Evolutionary conservation across 1,140 invertebrate species (phyloP).

Genomic region (Macrotrachela quadricornifera): DNA sequence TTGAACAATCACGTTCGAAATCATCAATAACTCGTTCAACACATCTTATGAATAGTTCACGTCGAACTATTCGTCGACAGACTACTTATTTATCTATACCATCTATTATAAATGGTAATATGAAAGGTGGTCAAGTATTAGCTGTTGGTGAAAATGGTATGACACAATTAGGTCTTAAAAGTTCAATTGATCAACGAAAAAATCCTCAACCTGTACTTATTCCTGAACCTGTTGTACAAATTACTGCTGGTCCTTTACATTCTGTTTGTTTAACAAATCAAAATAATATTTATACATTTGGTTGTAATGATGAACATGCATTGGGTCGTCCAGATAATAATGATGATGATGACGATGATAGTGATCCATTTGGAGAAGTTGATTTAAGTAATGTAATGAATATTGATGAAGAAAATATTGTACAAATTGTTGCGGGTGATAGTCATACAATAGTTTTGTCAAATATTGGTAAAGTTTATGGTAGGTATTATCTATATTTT

Average conservation of each 20-base stretch:
- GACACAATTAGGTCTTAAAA: conserved; percentile 2
- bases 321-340: conserved; percentile 2
- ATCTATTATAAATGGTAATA: too few species aligned
- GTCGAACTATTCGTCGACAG: too few species aligned
- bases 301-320: conserved; percentile 9
- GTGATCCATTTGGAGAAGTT: not conserved
- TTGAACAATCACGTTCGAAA: too few species aligned
- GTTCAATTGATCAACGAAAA: conserved; percentile 3
- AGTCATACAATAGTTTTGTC: conserved; percentile 1
- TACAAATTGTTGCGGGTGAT: conserved; percentile 5
- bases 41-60: too few species aligned
- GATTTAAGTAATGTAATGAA: not conserved
- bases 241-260: conserved; percentile 7
- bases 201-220: conserved; percentile 1
- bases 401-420: conserved; percentile 18
- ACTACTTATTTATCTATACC: too few species aligned
- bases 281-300: conserved; percentile 58
- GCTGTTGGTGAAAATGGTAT: conserved; percentile 4
- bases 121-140: not conserved
- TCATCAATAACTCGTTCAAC: too few species aligned
- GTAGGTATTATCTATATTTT: too few species aligned
- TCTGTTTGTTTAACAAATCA: conserved; percentile 49
- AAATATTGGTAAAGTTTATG: not conserved
- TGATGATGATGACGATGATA: not conserved
- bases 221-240: conserved; percentile 3